These are phyloP conservation scores for Anguilla megastoma DNA, from an alignment of 2,797 vertebrate genomes.

Conservation along the genomic window DNA sequence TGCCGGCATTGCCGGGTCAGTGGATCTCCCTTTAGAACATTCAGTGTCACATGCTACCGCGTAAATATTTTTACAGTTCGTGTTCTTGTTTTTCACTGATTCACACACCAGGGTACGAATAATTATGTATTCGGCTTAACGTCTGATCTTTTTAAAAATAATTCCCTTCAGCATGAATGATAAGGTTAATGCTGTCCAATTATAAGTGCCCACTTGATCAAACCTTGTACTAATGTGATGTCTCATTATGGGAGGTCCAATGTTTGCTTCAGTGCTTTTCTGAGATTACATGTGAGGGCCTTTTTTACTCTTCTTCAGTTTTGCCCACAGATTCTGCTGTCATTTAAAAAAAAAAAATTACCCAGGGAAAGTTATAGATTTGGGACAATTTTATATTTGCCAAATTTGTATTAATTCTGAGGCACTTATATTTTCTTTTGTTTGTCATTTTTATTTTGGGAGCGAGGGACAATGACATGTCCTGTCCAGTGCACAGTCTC, in stretches of 20 bases:
- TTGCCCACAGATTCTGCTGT: background rate
- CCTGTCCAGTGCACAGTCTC: background rate
- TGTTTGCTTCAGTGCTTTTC: background rate
- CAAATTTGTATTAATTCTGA: background rate
- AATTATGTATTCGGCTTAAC: background rate
- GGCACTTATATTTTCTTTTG: background rate
- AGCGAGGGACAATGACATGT: background rate
- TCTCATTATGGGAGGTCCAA: background rate
- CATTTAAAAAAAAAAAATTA: background rate
- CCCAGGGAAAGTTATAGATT: background rate
- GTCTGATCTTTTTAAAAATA: background rate
- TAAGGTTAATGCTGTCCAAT: background rate
- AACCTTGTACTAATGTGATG: background rate
- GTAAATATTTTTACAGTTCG: conserved; percentile 2
- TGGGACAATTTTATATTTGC: background rate
- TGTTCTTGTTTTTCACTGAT: background rate
- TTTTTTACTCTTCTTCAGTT: background rate
- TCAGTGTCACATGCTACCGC: background rate
- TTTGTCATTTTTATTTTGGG: background rate
- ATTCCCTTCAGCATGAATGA: background rate
- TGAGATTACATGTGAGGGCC: background rate
- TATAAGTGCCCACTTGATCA: background rate
- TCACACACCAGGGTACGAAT: background rate
- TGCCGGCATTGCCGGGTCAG: background rate
- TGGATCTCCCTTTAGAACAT: background rate